Conservation (phyloP, 2,113 vertebrate species). For the Zapornia atra region DNA sequence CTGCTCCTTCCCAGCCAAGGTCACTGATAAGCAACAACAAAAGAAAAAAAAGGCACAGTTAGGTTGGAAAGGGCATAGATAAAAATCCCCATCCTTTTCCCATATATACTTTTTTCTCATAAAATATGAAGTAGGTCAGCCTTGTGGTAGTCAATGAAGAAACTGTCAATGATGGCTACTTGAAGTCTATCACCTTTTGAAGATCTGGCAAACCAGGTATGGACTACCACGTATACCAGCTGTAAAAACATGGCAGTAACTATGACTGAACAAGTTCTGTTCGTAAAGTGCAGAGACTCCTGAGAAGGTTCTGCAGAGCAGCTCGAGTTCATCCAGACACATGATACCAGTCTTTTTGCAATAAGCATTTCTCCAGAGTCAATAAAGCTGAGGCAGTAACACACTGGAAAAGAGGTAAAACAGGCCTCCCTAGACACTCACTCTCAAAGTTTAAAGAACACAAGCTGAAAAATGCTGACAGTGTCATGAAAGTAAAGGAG, state of each 20-base stretch:
- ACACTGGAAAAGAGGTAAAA: background rate
- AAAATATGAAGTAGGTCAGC: background rate
- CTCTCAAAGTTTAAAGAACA: background rate
- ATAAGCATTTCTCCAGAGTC: background rate
- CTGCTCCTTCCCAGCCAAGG: slow-evolving; percentile 20
- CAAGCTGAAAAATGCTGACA: background rate
- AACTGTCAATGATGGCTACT: background rate
- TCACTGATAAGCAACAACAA: slow-evolving; percentile 38
- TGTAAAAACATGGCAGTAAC: background rate
- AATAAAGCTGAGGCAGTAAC: background rate
- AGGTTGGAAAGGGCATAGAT: background rate
- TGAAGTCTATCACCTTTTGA: background rate
- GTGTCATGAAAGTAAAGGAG: background rate
- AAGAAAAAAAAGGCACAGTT: slow-evolving; percentile 21
- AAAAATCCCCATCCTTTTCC: background rate
- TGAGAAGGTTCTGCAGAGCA: background rate
- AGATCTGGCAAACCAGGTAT: background rate
- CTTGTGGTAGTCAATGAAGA: background rate
- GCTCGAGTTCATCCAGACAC: background rate
- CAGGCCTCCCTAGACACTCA: background rate
- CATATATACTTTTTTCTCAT: background rate
- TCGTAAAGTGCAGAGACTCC: background rate
- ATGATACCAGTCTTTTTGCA: background rate
- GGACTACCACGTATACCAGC: background rate
- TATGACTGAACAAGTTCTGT: background rate